Conservation (phyloP, 2,797 vertebrate species). For the Typhlichthys eigenmanni region DNA sequence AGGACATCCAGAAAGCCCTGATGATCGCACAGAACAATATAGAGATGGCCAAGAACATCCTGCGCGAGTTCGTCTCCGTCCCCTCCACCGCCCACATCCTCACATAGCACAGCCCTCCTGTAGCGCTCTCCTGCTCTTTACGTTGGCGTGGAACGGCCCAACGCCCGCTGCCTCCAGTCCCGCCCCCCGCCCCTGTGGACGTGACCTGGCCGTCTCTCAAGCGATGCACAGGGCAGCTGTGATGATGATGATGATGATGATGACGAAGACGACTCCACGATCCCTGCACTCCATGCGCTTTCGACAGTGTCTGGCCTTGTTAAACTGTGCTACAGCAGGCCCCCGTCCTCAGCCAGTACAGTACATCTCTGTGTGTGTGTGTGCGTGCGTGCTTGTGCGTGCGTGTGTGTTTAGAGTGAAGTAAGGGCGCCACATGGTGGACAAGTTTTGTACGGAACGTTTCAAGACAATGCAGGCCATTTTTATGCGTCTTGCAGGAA, state of each 20-base stretch:
- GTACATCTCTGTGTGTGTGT: constrained; percentile 7
- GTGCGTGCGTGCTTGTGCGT: constrained; percentile 23
- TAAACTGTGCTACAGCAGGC: constrained; percentile 41
- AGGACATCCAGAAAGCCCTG: constrained; percentile 99
- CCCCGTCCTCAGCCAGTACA: constrained; percentile 31
- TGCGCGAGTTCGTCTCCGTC: constrained; percentile 95
- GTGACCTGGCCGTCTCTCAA: constrained; percentile 53
- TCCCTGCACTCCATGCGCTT: constrained; percentile 68
- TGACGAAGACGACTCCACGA: constrained; percentile 20
- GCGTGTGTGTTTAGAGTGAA: constrained; percentile 5
- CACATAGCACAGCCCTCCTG: constrained; percentile 83
- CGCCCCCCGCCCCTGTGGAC: constrained; percentile 53
- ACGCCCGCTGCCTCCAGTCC: constrained; percentile 53
- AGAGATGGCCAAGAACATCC: constrained; percentile 98
- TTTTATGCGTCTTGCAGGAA: constrained; percentile 65
- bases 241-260: neutral
- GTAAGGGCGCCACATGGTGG: constrained; percentile 15
- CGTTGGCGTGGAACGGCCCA: constrained; percentile 17
- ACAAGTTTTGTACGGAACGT: constrained; percentile 36
- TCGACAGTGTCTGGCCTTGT: constrained; percentile 57
- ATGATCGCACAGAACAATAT: constrained; percentile 98
- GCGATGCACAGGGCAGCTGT: constrained; percentile 50
- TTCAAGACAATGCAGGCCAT: constrained; percentile 43
- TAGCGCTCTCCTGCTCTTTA: constrained; percentile 47
- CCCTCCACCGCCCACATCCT: constrained; percentile 89